A percentile compares a stretch with the other conserved stretches of the same genome.
These are phyloP conservation scores for Rhynchomys soricoides DNA, from an alignment of 2,113 vertebrate species.

Conservation along the genomic window DNA sequence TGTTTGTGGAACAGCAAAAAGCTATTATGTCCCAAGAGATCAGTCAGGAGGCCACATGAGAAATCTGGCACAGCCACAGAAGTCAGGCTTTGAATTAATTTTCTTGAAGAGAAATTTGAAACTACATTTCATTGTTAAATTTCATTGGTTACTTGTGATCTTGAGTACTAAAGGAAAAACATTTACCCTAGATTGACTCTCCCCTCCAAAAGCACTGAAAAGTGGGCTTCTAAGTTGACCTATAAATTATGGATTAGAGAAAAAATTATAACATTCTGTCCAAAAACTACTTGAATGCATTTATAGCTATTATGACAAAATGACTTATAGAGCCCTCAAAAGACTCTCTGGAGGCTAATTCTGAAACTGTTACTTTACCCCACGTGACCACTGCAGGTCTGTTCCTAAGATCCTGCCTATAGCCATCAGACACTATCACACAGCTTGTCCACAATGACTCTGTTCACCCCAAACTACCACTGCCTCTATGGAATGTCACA, in stretches of 20 bases:
- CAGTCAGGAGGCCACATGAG: neutral
- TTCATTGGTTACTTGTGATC: neutral
- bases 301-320: neutral
- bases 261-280: conserved; percentile 14
- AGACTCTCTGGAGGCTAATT: conserved; percentile 4
- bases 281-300: conserved; percentile 35
- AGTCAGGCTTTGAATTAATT: conserved; percentile 5
- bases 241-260: conserved; percentile 17
- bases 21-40: neutral
- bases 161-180: conserved; percentile 27
- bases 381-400: neutral
- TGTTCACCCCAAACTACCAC: neutral
- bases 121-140: conserved; percentile 36
- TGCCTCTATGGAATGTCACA: neutral
- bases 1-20: neutral
- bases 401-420: neutral
- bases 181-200: neutral
- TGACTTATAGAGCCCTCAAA: neutral
- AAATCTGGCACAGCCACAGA: neutral
- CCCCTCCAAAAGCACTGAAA: neutral
- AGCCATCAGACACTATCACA: neutral
- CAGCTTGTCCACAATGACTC: neutral
- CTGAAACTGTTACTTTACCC: neutral
- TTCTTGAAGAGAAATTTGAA: conserved; percentile 53
- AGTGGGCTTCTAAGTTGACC: conserved; percentile 34